Base-by-base conservation (phyloP, 2,888 invertebrate genomes). In the Trichopoda pennipes region DNA sequence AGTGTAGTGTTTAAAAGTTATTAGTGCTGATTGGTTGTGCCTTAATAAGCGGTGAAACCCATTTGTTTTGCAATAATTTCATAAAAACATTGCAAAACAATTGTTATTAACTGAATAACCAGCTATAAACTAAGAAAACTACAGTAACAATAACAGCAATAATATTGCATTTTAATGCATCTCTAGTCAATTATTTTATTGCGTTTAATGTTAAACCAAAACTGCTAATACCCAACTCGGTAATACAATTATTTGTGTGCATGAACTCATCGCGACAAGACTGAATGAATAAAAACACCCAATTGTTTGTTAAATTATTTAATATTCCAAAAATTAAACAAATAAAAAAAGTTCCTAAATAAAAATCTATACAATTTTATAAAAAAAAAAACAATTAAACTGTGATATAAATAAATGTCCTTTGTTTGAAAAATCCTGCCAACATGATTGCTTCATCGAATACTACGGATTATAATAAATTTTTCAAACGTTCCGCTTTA, bases 401-500 rank as follows among this genome's bases (percentile, higher is more conserved):
- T 78, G 77, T 74, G 70, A 80, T 80, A 82, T 9, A 19, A 38
- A 49, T 28, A 55, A 61, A 47, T 68, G 56, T 63, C 28, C 12
- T 66, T 56, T 66, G 8, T 28, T 42, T 10, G 8, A n/a, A 66
- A 64, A 63, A 66, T 49, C n/a, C 32, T 19, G n/a, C 21, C 70
- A 75, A 55, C 51, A 89, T 89, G 89, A 88, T 89, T 69, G 86
- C 89, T 10, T 86, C 87, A 32, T 81, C 86, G 10, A 66, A 32
- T n/a, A 86, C 85, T 44, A 86, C 87, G 75, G 89, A 89, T 79
- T 88, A 88, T 81, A 83, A 84, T 23, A 87, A 85, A 7, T 89
- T 88, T 55, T 89, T 89, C 23, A 89, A 89, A 78, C 86, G 86
- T 53, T 77, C 89, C 19, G 89, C 89, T 3, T 87, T 86, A 69